Evolutionary conservation across 2,113 vertebrate species (phyloP), one percentile per base, ranked within the genome.

Genomic region (Hippopotamus amphibius): DNA sequence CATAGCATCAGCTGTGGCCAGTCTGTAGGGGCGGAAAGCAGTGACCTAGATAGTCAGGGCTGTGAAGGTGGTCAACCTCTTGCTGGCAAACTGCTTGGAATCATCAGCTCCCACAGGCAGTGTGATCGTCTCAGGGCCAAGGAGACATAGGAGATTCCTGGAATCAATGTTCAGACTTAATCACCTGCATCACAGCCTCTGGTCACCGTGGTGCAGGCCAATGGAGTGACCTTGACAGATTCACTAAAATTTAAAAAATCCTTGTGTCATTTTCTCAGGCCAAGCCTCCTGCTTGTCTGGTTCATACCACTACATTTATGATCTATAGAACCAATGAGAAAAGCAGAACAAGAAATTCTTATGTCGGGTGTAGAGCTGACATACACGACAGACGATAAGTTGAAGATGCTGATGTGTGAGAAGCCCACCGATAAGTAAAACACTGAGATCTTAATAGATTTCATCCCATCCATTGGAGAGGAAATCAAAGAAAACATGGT

Each of bases 311-410:
- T 71, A 86, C 26, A 61, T 55, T 95, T 77, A 81, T 92, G 22
- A 24, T 86, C 48, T 95, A 16, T 37, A 87, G 61, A 63, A 53
- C 43, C 13, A 13, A 59, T 28, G 33, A 72, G 48, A 43, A 89
- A 88, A 79, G 83, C 13, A 92, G 43, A 93, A 26, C 2, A 53
- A 48, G 57, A 68, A 63, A 57, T 90, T 97, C 28, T 92, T 92
- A 16, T 50, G 8, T 21, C 89, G 46, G 11, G 5, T 74, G 43
- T 10, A 48, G 37, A 53, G 2, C 16, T 90, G 53, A 82, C 30
- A 63, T 89, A 74, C 21, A 48, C 43, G 43, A 55, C 74, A 43
- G 53, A n/a, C 12, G 80, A 10, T 28, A 80, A 24, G 11, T 68
- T 68, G 43, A 83, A 95, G 55, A 79, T 76, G 76, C 2, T 43